phyloP scores from a whole-genome alignment of 2,888 invertebrate species.

The Andrena minutula region DNA sequence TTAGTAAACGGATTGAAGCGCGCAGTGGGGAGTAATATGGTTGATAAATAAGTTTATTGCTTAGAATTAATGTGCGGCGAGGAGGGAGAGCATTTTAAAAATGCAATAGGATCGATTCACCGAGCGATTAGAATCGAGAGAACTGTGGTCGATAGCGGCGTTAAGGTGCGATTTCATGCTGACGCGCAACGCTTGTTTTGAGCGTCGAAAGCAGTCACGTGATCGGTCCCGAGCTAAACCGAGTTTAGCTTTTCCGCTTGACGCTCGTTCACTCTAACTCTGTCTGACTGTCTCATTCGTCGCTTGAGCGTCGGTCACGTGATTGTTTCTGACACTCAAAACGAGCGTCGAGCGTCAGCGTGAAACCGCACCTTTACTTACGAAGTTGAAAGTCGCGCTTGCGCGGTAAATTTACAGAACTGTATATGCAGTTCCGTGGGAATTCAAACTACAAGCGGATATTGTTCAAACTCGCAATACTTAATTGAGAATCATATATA shows the following conservation, averaged over 20 bases:
- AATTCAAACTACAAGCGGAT: too few relatives aligned
- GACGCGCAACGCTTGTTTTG: too few relatives aligned
- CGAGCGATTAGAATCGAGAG: slow-evolving; percentile 10
- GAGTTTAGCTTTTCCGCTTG: too few relatives aligned
- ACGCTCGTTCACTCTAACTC: too few relatives aligned
- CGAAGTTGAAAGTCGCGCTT: neutral
- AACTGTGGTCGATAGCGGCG: slow-evolving; percentile 13
- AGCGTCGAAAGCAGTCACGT: too few relatives aligned
- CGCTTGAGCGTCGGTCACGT: too few relatives aligned
- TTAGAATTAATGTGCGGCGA: neutral
- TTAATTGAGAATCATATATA: neutral
- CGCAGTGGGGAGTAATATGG: neutral
- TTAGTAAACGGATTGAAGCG: neutral
- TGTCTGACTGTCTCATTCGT: too few relatives aligned
- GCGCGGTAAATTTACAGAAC: neutral
- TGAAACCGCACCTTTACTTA: neutral
- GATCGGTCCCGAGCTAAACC: too few relatives aligned
- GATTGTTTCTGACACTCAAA: too few relatives aligned
- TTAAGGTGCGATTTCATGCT: neutral
- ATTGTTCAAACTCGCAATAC: too few relatives aligned
- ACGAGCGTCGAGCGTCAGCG: too few relatives aligned
- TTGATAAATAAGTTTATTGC: neutral
- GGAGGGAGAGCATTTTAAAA: slow-evolving; percentile 2
- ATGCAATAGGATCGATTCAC: slow-evolving; percentile 32
- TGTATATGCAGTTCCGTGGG: too few relatives aligned